Base-by-base conservation (phyloP, 2,888 invertebrate species). In the Nomada flava region DNA sequence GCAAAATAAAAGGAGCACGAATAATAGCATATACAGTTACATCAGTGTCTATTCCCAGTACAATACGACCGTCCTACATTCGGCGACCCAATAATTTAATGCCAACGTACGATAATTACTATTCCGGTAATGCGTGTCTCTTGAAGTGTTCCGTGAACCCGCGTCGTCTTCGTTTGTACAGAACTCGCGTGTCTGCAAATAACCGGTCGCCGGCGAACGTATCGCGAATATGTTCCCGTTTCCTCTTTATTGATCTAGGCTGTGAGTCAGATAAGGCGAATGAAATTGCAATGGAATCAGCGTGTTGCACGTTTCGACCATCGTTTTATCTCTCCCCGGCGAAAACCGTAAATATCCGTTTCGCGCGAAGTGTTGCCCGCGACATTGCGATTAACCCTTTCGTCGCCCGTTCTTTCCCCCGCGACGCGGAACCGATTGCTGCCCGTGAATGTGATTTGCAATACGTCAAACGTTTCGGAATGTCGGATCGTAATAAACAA, bases 241-340 rank as follows among this genome's bases (percentile, higher is more conserved):
- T 42, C 62, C 55, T 26, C 59, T 53, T 42, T 82, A 83, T 79
- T 69, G 86, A 85, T 86, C 71, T 23, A 44, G 52, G 80, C 83
- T 72, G 52, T 53, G 29, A 57, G 36, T 0, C 47, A 55, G 60
- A 76, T 80, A 76, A 85, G 23, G n/a, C 23, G 20, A 29, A 15
- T 11, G 23, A 18, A 52, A 29, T 65, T 29, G 50, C 50, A 20
- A 64, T 47, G 20, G 29, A 15, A 57, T 47, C 52, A 29, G 13
- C 44, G 63, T 47, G 64, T 70, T n/a, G 52, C 64, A 9, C 23
- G 15, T 13, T 60, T 60, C 18, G 20, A 7, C 13, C 18, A 10
- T 36, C 5, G 1, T 47, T 52, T 60, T 65, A 44, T 77, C 64
- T 47, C 13, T 44, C 47, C 44, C 9, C 42, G 29, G 13, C 13